phyloP scores from a whole-genome alignment of 2,113 vertebrate genomes.

The Labeo rohita region DNA sequence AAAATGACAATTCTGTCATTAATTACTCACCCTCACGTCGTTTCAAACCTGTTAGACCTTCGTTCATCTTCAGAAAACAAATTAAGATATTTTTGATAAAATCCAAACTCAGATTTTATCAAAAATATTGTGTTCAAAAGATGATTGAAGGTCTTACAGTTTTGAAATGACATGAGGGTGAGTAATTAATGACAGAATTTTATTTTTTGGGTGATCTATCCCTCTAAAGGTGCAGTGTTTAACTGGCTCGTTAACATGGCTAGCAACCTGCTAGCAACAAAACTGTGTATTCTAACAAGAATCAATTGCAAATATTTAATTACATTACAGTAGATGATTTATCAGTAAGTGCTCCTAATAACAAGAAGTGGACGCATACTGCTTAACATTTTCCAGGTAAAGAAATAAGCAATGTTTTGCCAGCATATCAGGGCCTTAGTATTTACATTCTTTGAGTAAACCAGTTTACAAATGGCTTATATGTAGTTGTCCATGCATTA shows the following conservation, averaged over 20 bases:
- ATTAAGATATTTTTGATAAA: too few relatives aligned
- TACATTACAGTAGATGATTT: too few relatives aligned
- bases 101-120: too few relatives aligned
- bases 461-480: neutral
- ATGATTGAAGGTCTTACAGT: too few relatives aligned
- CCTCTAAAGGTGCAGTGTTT: too few relatives aligned
- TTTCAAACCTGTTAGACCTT: neutral
- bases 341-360: neutral
- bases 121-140: too few relatives aligned
- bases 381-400: neutral
- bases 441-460: neutral
- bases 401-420: neutral
- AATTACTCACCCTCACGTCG: neutral
- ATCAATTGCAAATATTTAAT: too few relatives aligned
- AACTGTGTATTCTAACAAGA: too few relatives aligned
- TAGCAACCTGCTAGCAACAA: too few relatives aligned
- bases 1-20: neutral
- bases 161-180: neutral
- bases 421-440: neutral
- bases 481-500: neutral
- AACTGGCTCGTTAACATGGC: too few relatives aligned
- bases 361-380: neutral
- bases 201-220: too few relatives aligned
- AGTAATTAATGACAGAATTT: neutral
- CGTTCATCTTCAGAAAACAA: too few relatives aligned